Evolutionary conservation across 1,140 invertebrate species (phyloP), one percentile per base, ranked within the genome.

Genomic region (Asobara japonica): DNA sequence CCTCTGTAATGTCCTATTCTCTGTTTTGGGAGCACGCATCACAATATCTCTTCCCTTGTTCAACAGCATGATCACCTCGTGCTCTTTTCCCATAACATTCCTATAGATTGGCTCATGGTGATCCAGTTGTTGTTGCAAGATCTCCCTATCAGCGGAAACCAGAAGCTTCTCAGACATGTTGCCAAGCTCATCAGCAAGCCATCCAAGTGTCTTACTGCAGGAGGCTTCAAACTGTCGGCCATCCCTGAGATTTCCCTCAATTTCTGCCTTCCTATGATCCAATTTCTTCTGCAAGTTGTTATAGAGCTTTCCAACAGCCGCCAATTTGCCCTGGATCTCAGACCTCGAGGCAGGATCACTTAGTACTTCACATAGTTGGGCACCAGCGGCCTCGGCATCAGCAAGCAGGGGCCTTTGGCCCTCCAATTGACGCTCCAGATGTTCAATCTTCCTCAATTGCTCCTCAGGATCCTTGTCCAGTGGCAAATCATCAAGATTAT

Each of bases 1-100:
- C 31, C 93, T 85, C 72, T 92, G 90, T 0, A 91, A 84, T 3
- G 84, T 86, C 27, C 90, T 87, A 71, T 87, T 88, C 75, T 91
- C 90, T 3, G 80, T 90, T 78, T 84, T 88, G 65, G 87, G 84
- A 0, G 90, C 90, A 67, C 91, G 90, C 0, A 90, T 84, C 1
- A 94, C 79, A 70, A 95, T 89, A 76, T 95, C 94, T 69, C 92
- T 89, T 74, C 96, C 97, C 87, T 97, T 97, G 79, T 97, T 96
- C 18, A 98, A 85, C 3, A 98, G 88, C 94, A 97, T 96, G 73
- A 97, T 96, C 0, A 98, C 92, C 88, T 98, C 96, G 79, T 97
- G 96, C 81, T 98, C 96, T 73, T 96, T 93, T 65, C 92, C 91
- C 87, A 96, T 93, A 0, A 97, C 93, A 79, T 97, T 94, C 71